Evolutionary conservation across 2,797 vertebrate species (phyloP).

Genomic region (Helostoma temminkii): DNA sequence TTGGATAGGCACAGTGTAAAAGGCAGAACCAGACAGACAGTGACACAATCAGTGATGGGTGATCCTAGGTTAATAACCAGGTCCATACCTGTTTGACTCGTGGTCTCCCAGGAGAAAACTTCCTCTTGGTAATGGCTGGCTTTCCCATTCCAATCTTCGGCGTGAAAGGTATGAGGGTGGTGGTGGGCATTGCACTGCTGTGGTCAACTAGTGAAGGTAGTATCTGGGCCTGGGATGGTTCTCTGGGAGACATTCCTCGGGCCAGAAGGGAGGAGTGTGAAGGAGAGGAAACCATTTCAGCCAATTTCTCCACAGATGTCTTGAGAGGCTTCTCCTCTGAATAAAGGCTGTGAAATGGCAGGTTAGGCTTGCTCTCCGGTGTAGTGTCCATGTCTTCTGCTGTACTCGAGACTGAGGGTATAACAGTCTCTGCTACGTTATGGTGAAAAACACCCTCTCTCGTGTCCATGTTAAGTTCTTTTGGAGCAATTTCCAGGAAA

Average conservation of each 20-base stretch:
- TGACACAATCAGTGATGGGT: neutral
- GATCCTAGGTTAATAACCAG: neutral
- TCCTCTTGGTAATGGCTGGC: conserved; percentile 96
- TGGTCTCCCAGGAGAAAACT: conserved; percentile 96
- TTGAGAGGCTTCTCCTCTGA: conserved; percentile 85
- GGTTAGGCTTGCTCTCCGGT: conserved; percentile 77
- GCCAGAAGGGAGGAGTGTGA: conserved; percentile 65
- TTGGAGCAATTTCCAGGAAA: conserved; percentile 67
- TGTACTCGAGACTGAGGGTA: conserved; percentile 49
- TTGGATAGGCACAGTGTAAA: conserved; percentile 15
- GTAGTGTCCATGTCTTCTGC: conserved; percentile 77
- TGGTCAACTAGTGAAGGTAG: conserved; percentile 74
- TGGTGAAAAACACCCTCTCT: conserved; percentile 68
- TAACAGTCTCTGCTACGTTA: conserved; percentile 72
- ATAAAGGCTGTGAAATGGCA: conserved; percentile 80
- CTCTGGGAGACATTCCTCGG: conserved; percentile 62
- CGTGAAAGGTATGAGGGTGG: conserved; percentile 91
- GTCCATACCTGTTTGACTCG: conserved; percentile 93
- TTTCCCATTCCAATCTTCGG: conserved; percentile 99
- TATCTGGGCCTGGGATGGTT: conserved; percentile 61
- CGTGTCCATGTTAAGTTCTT: conserved; percentile 66
- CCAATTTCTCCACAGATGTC: conserved; percentile 79
- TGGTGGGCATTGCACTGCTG: conserved; percentile 81
- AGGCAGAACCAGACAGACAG: conserved; percentile 9
- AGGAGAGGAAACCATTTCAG: conserved; percentile 77